phyloP scores from a whole-genome alignment of 1,140 invertebrate species.

The Solen grandis region DNA sequence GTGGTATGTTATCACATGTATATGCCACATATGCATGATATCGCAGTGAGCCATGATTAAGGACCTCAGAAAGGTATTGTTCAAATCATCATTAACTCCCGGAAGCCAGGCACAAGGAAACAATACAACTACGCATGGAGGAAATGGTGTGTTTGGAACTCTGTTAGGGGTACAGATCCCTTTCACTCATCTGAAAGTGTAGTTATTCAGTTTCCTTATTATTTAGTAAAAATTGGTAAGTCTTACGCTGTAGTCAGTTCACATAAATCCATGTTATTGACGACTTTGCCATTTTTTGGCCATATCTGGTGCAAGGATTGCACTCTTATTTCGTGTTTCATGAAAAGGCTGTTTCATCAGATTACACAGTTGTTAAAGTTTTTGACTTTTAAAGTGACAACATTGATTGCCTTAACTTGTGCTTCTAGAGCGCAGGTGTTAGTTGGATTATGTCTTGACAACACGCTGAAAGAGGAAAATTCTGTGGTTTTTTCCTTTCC shows the following conservation, averaged over 20 bases:
- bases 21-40: too few relatives aligned
- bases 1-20: too few relatives aligned
- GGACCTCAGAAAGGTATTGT: neutral
- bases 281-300: slow-evolving; percentile 6
- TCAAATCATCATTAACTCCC: neutral
- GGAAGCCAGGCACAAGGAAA: neutral
- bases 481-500: slow-evolving; percentile 6
- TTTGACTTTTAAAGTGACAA: slow-evolving; percentile 19
- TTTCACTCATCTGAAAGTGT: too few relatives aligned
- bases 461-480: neutral
- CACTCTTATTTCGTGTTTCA: neutral
- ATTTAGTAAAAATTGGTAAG: neutral
- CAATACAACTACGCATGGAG: neutral
- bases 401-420: too few relatives aligned
- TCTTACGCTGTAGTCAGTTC: slow-evolving; percentile 12
- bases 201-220: neutral
- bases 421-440: slow-evolving; percentile 25
- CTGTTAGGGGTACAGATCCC: too few relatives aligned
- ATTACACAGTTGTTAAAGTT: slow-evolving; percentile 4
- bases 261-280: slow-evolving; percentile 12
- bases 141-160: too few relatives aligned
- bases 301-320: neutral
- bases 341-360: slow-evolving; percentile 22
- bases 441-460: slow-evolving; percentile 8
- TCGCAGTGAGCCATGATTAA: neutral